Evolutionary conservation across 2,113 vertebrate species (phyloP), one percentile per base, ranked within the genome.

Genomic region (Polyodon spathula): DNA sequence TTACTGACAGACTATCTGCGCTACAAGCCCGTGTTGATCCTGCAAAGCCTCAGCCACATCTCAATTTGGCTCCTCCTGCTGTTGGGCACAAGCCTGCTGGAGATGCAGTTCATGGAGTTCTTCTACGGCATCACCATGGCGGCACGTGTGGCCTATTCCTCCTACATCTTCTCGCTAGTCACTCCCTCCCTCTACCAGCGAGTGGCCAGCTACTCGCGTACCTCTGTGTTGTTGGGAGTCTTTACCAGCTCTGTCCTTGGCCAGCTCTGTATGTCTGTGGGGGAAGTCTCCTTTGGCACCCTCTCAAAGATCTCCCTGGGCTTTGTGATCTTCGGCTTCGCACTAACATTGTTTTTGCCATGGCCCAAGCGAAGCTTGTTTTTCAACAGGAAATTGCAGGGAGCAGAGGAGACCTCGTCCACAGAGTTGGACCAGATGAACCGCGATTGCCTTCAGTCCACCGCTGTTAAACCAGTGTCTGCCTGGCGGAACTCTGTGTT

Each of bases 91-190:
- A 76, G 81, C 0, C 68, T 97, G 37, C 59, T 86, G 2, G 76
- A 92, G 68, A 94, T 98, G 93, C 94, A 97, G 77, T 68, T 95
- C 64, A 93, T 99, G 95, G 96, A 99, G 85, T 84, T 94, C 73
- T 97, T 90, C 86, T 99, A 92, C 0, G 77, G 93, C 40, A 5
- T 98, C 76, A 92, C 90, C 54, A 94, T 97, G 95, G 95, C 94
- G 0, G 88, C 93, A 1, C 90, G 96, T 1, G 89, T 99, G 0
- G 96, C 96, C 60, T 99, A 95, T 69, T 98, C 96, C 62, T 97
- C 96, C 65, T 98, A 97, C 73, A 92, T 99, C 75, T 99, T 99
- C 84, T 93, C 93, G 0, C 83, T 99, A 0, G 93, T 96, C 8
- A 65, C 60, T 6, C 90, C 90, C 0, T 60, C 62, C 0, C 71